Conservation (phyloP, 2,113 vertebrate genomes). For the Apteryx owenii region DNA sequence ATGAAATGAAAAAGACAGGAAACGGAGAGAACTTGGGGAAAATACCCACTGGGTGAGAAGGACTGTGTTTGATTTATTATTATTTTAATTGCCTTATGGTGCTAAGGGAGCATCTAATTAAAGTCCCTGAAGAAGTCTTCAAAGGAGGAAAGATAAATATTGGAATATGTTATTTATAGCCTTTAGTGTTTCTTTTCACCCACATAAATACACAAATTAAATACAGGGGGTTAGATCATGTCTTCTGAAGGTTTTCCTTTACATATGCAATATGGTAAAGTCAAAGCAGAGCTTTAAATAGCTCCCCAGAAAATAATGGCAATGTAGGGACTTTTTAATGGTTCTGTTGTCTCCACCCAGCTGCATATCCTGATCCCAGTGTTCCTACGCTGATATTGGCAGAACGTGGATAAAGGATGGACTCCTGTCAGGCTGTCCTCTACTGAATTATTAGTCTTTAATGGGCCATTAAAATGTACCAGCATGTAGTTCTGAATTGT, state of each 20-base stretch:
- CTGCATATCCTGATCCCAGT: background rate
- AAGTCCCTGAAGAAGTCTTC: constrained; percentile 12
- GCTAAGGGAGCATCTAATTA: constrained; percentile 1
- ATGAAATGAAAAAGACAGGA: constrained; percentile 1
- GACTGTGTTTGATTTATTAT: background rate
- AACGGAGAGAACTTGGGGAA: background rate
- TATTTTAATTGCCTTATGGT: constrained; percentile 34
- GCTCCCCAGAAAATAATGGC: background rate
- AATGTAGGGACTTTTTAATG: background rate
- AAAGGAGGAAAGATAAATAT: constrained; percentile 27
- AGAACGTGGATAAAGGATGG: background rate
- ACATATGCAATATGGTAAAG: background rate
- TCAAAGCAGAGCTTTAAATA: background rate
- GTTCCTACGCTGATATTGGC: background rate
- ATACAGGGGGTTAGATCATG: background rate
- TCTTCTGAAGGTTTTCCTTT: background rate
- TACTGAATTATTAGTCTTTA: background rate
- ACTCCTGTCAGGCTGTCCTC: background rate
- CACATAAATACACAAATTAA: background rate
- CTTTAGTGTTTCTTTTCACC: background rate
- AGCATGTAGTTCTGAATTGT: background rate
- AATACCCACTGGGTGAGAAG: background rate
- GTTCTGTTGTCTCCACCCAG: background rate
- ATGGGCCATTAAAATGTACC: background rate
- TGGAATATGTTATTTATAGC: constrained; percentile 3